phyloP scores from a whole-genome alignment of 2,888 invertebrate genomes.

The Patella pellucida region DNA sequence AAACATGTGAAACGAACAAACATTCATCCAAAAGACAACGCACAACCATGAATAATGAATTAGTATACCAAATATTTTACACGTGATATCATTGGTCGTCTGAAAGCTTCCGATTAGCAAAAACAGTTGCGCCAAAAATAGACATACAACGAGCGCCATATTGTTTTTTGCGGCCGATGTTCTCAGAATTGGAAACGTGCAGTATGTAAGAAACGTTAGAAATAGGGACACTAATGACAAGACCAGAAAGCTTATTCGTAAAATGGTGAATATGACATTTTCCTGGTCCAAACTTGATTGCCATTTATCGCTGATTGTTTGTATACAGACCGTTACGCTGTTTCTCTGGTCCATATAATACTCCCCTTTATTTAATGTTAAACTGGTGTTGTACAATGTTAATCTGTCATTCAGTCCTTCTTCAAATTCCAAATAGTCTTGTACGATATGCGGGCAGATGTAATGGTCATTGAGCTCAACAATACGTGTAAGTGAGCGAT shows the following conservation, averaged over 20 bases:
- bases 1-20: slow-evolving; percentile 46
- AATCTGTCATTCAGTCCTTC: too few species aligned
- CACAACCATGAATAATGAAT: slow-evolving; percentile 44
- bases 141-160: slow-evolving; percentile 36
- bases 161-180: slow-evolving; percentile 43
- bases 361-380: too few species aligned
- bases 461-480: not conserved
- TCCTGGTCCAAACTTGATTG: too few species aligned
- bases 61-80: slow-evolving; percentile 34
- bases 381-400: too few species aligned
- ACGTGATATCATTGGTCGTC: slow-evolving; percentile 16
- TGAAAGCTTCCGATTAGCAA: slow-evolving; percentile 30
- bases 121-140: slow-evolving; percentile 36
- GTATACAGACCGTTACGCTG: not conserved
- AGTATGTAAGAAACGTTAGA: slow-evolving; percentile 37
- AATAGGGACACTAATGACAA: slow-evolving; percentile 33
- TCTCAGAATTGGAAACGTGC: slow-evolving; percentile 33
- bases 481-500: too few species aligned
- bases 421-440: not conserved
- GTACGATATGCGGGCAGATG: not conserved
- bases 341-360: too few species aligned
- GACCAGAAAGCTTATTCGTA: not conserved
- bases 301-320: not conserved
- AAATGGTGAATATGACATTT: too few species aligned
- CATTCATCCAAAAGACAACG: slow-evolving; percentile 36